Evolutionary conservation across 2,113 vertebrate species (phyloP).

Genomic region (Thomomys bottae): DNA sequence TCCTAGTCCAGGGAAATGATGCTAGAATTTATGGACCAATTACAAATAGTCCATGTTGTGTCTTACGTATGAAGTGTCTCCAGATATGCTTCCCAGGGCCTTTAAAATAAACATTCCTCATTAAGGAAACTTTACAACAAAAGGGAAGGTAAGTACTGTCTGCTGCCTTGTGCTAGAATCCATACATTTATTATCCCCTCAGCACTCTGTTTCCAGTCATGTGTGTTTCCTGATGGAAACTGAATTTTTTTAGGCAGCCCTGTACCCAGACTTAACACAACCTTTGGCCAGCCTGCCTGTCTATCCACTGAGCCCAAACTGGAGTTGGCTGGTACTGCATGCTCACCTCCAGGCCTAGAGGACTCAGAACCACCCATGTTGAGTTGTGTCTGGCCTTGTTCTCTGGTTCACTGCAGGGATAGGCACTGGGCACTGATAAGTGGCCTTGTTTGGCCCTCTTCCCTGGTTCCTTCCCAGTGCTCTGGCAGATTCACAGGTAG

Average conservation of each 20-base stretch:
- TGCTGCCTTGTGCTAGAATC: constrained; percentile 52
- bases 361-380: not conserved
- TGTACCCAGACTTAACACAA: not conserved
- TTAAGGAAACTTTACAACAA: constrained; percentile 82
- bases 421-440: not conserved
- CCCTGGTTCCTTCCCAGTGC: not conserved
- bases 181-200: constrained; percentile 41
- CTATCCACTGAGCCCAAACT: constrained; percentile 36
- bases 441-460: not conserved
- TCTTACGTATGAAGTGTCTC: constrained; percentile 70
- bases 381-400: not conserved
- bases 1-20: constrained; percentile 76
- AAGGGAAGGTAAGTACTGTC: constrained; percentile 78
- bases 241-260: not conserved
- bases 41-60: constrained; percentile 69
- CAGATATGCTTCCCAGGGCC: constrained; percentile 80
- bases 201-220: not conserved
- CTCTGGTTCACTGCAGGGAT: constrained; percentile 15
- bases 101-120: constrained; percentile 84
- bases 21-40: constrained; percentile 76
- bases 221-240: constrained; percentile 13
- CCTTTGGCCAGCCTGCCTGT: constrained; percentile 34
- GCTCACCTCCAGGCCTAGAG: not conserved
- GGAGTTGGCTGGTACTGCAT: not conserved
- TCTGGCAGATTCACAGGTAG: constrained; percentile 22